phyloP scores from a whole-genome alignment of 2,113 vertebrate species.

The Coracopsis vasa region DNA sequence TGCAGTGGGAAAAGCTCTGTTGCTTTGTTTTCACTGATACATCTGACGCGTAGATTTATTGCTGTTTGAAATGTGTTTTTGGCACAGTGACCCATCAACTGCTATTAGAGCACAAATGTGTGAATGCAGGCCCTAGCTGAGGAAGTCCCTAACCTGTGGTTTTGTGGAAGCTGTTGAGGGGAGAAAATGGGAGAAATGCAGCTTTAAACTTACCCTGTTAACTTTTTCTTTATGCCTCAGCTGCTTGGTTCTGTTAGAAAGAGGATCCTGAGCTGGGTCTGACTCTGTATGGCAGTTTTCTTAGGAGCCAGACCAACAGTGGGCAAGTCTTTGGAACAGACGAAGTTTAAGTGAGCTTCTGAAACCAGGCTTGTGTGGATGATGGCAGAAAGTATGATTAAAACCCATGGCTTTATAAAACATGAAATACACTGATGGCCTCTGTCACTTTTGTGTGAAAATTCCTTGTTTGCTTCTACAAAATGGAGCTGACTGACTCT shows the following conservation, averaged over 20 bases:
- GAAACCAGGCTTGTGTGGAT: neutral
- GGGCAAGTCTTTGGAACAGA: neutral
- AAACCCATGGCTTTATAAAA: fast-evolving
- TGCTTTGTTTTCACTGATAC: neutral
- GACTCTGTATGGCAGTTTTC: neutral
- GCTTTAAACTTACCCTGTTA: neutral
- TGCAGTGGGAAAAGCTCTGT: fast-evolving
- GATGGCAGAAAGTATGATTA: neutral
- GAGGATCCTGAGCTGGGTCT: neutral
- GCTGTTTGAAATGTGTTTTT: neutral
- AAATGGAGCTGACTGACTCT: neutral
- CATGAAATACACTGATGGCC: fast-evolving
- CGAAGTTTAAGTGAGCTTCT: neutral
- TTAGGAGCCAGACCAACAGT: neutral
- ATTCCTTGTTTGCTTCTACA: neutral
- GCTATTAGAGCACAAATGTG: neutral
- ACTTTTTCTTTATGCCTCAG: neutral
- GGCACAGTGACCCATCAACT: neutral
- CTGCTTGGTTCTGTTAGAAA: neutral
- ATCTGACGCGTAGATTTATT: neutral
- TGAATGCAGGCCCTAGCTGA: neutral
- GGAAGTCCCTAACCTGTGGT: neutral
- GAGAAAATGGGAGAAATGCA: neutral
- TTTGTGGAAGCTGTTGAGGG: neutral
- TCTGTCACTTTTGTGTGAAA: neutral